These are phyloP conservation scores for Bubalus kerabau DNA, from an alignment of 2,113 vertebrate species.

Conservation along the genomic window DNA sequence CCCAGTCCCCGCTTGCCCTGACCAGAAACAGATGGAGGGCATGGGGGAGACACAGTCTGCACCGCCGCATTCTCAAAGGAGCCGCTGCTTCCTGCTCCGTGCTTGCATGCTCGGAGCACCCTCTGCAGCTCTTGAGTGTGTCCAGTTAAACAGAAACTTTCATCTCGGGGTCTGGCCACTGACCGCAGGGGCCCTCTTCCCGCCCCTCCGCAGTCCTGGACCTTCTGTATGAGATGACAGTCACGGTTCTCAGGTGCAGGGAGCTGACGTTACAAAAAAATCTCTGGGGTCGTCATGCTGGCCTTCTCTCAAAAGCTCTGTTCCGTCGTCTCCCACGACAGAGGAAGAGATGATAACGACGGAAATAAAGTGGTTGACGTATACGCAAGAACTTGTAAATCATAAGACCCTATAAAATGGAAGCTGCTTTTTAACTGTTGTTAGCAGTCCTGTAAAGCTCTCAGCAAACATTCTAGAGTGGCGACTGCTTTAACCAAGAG, in stretches of 20 bases:
- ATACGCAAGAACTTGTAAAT: neutral
- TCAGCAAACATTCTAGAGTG: fast-evolving
- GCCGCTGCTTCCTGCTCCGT: neutral
- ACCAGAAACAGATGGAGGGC: no score
- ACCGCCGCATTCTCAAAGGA: neutral
- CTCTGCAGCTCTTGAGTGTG: neutral
- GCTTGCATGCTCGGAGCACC: neutral
- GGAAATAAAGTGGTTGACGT: neutral
- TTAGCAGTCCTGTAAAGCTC: neutral
- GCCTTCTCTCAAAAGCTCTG: neutral
- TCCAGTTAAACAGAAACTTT: neutral
- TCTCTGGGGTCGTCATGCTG: neutral
- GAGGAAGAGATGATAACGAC: neutral
- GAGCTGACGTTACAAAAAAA: neutral
- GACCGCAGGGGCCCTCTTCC: fast-evolving
- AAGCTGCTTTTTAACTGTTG: neutral
- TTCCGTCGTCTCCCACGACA: neutral
- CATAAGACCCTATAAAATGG: neutral
- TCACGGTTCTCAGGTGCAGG: neutral
- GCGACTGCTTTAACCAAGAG: neutral
- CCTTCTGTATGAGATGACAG: neutral
- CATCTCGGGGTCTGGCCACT: neutral
- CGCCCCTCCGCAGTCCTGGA: neutral
- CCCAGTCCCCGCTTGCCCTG: fast-evolving
- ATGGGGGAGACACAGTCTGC: neutral